Conservation (phyloP, 23 tunicate species). For the Trididemnum clinides region DNA sequence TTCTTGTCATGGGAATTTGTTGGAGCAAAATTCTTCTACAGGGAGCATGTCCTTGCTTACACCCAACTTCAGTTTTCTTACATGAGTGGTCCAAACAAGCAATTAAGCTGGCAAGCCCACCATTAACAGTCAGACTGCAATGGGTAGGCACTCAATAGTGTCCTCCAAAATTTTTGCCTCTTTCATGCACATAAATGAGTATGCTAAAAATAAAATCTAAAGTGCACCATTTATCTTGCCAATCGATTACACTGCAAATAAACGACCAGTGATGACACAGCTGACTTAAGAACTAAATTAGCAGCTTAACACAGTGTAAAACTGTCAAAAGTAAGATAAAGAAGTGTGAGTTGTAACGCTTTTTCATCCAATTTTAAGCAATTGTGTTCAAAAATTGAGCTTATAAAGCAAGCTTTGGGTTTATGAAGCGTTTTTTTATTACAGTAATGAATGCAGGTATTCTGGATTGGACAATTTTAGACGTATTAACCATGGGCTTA, state of each 20-base stretch:
- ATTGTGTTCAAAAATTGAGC: no score
- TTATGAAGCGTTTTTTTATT: not conserved
- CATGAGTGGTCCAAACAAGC: no score
- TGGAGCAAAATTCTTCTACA: no score
- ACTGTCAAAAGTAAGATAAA: not conserved
- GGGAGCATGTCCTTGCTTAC: no score
- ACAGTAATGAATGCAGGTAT: not conserved
- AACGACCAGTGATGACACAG: not conserved
- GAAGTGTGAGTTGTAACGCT: not conserved
- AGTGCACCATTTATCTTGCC: not conserved
- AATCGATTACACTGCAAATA: not conserved
- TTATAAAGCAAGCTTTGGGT: not conserved
- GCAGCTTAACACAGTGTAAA: not conserved
- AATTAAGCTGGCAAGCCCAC: no score
- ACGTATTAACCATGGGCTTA: not conserved
- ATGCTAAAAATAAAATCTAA: not conserved
- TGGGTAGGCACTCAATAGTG: no score
- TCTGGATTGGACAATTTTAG: not conserved
- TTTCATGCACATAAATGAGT: no score
- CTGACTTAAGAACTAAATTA: not conserved
- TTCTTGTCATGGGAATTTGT: no score
- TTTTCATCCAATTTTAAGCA: no score
- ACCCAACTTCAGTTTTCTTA: no score
- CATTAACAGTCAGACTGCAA: no score
- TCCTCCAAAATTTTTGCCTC: no score